Conservation (phyloP, 2,888 invertebrate species). For the Ennomos erosarius region DNA sequence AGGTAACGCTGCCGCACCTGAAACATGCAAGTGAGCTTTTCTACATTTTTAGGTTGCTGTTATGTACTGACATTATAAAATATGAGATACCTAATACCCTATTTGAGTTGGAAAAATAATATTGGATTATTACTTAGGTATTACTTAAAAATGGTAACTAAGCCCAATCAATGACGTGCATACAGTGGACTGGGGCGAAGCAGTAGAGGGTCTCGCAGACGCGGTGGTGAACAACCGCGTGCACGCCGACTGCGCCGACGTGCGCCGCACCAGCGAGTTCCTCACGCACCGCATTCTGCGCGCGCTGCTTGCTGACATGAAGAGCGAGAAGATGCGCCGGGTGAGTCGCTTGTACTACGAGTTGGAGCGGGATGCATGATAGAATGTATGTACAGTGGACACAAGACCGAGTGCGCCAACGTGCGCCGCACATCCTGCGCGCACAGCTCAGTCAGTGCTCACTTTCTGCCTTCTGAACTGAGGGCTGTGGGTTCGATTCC, state of each 20-base stretch:
- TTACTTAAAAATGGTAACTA: too few relatives aligned
- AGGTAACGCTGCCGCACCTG: slow-evolving; percentile 68
- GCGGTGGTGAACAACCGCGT: slow-evolving; percentile 71
- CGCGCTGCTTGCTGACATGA: slow-evolving; percentile 63
- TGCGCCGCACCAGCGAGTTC: slow-evolving; percentile 64
- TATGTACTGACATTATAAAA: too few relatives aligned
- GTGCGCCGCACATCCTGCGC: slow-evolving; percentile 59
- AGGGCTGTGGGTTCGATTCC: too few relatives aligned
- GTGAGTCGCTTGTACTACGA: slow-evolving; percentile 38
- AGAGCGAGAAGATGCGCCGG: slow-evolving; percentile 54
- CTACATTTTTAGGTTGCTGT: not conserved
- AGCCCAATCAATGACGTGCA: too few relatives aligned
- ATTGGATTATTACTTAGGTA: too few relatives aligned
- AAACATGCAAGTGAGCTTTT: slow-evolving; percentile 66
- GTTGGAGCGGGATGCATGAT: too few relatives aligned
- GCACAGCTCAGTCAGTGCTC: too few relatives aligned
- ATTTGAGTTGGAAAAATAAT: too few relatives aligned
- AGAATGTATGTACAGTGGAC: slow-evolving; percentile 59
- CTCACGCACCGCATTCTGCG: slow-evolving; percentile 64
- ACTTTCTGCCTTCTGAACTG: too few relatives aligned
- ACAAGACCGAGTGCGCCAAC: slow-evolving; percentile 54
- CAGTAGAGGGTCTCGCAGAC: slow-evolving; percentile 66
- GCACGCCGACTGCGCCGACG: slow-evolving; percentile 61
- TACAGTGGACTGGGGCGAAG: slow-evolving; percentile 79
- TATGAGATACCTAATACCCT: too few relatives aligned